These are phyloP conservation scores for Willisornis vidua DNA, from an alignment of 2,113 vertebrate genomes.

Conservation along the genomic window DNA sequence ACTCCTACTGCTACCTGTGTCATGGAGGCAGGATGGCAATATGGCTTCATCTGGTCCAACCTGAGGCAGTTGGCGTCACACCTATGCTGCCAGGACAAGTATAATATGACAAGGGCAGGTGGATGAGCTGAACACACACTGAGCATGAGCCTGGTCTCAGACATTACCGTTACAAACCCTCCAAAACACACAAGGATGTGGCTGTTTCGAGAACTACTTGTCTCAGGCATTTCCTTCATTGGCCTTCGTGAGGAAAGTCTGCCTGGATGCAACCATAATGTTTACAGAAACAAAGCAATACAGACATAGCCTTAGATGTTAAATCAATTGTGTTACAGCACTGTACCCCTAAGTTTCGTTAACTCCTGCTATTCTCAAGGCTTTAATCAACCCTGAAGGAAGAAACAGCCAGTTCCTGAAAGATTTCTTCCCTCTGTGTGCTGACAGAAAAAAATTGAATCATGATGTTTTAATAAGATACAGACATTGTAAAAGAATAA, in stretches of 20 bases:
- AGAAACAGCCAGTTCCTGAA: neutral
- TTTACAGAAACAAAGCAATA: neutral
- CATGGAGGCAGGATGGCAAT: neutral
- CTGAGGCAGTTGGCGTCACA: fast-evolving
- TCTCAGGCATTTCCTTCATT: neutral
- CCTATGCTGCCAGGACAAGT: neutral
- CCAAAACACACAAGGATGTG: neutral
- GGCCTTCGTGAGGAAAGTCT: neutral
- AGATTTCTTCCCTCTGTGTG: neutral
- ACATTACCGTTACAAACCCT: neutral
- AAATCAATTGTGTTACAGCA: neutral
- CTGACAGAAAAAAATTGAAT: neutral
- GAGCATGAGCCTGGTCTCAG: neutral
- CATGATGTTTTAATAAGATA: neutral
- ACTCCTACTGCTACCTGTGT: neutral
- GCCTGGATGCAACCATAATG: neutral
- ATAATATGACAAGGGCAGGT: neutral
- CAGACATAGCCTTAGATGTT: neutral
- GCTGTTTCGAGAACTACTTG: neutral
- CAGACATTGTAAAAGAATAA: neutral
- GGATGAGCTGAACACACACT: fast-evolving
- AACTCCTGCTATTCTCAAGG: neutral
- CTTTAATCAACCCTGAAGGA: neutral
- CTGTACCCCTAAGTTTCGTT: neutral
- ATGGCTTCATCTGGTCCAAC: fast-evolving